Conservation (phyloP, 2,797 vertebrate species). For the Argya squamiceps region DNA sequence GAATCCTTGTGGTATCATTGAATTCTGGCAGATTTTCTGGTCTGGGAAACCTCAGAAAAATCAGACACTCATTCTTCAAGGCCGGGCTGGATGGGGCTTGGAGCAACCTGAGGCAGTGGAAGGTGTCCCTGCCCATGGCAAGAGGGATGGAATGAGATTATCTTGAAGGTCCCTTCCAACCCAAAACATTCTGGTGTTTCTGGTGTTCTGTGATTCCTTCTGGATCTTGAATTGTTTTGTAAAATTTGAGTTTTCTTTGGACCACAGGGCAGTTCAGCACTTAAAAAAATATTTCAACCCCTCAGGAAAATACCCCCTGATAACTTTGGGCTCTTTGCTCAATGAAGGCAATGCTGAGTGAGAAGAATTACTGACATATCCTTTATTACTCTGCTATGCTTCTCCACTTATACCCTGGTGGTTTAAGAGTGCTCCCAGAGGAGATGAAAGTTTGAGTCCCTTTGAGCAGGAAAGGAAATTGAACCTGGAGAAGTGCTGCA, state of each 20-base stretch:
- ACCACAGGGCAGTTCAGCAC: not conserved
- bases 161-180: not conserved
- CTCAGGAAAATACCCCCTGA: not conserved
- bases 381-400: not conserved
- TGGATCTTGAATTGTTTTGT: not conserved
- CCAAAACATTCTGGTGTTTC: not conserved
- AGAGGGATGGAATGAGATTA: not conserved
- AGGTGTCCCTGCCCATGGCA: not conserved
- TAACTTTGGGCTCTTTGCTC: not conserved
- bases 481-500: not conserved
- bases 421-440: not conserved
- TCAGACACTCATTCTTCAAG: not conserved
- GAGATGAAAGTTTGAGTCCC: not conserved
- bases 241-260: not conserved
- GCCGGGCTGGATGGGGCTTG: rapidly evolving
- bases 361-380: not conserved
- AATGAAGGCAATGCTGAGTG: not conserved
- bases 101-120: not conserved
- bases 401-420: not conserved
- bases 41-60: not conserved
- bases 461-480: not conserved
- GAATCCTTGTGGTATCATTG: not conserved
- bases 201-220: not conserved
- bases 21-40: not conserved
- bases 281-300: not conserved